phyloP scores from a whole-genome alignment of 2,888 invertebrate species.

The Heliconius hortense region DNA sequence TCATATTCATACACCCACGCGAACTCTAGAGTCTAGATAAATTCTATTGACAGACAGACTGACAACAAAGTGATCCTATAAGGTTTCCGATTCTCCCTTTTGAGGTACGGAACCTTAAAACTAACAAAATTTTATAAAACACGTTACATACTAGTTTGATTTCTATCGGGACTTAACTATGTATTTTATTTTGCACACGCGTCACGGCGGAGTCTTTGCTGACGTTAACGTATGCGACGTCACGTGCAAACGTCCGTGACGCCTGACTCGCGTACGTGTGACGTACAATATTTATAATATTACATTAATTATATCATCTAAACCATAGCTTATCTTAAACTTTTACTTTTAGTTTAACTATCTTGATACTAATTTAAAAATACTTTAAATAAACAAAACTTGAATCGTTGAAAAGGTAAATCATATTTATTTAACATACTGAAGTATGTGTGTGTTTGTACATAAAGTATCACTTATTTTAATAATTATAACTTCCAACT shows the following conservation, averaged over 20 bases:
- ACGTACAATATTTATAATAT: conserved; percentile 3
- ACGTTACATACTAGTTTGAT: not conserved
- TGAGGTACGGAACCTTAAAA: no score
- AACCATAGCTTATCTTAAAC: conserved; percentile 13
- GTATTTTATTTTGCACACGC: conserved; percentile 41
- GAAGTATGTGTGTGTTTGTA: no score
- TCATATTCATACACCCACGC: no score
- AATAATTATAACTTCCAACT: not conserved
- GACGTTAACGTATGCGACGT: conserved; percentile 49
- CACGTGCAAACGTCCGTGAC: conserved; percentile 44
- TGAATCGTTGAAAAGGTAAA: not conserved
- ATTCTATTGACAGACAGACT: no score
- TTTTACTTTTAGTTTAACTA: no score
- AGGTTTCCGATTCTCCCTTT: no score
- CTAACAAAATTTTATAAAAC: not conserved
- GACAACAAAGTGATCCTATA: no score
- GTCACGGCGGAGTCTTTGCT: conserved; percentile 43
- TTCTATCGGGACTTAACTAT: conserved; percentile 14
- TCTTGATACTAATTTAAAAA: not conserved
- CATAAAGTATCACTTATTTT: not conserved
- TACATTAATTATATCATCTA: not conserved
- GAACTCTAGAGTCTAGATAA: no score
- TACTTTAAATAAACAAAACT: not conserved
- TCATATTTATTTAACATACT: not conserved
- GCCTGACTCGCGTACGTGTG: conserved; percentile 29